Base-by-base conservation (phyloP, 2,113 vertebrate species). In the Ptychochromis oligacanthus region DNA sequence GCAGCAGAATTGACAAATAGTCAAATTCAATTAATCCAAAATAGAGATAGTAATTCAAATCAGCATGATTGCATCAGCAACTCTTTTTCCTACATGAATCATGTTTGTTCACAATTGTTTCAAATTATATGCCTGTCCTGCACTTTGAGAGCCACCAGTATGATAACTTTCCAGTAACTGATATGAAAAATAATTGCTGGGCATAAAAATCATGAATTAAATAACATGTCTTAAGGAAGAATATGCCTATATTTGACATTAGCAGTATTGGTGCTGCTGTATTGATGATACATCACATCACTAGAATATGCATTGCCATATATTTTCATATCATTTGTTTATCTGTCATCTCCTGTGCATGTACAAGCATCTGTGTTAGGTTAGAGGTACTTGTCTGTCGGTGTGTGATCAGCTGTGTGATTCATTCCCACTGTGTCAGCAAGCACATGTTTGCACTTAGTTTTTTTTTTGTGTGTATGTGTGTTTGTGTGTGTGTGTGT, bases 351-450 rank as follows among this genome's bases (percentile, higher is more conserved):
- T 43, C 46, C 15, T 58, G 43, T 77, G 60, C 46, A 57, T 18
- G 11, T 18, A 7, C 22, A 12, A 52, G 60, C 61, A 60, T 80
- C 75, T 81, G 79, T 67, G 80, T 46, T 85, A 15, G 56, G 58
- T 62, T 76, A 87, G 17, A 80, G 26, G 74, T 75, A 64, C 28
- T 26, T 17, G 59, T 59, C 26, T 57, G 8, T 20, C 2, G 43
- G 31, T 78, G 52, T 86, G 80, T 79, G 58, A 80, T 87, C 83
- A 84, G 62, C 60, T 86, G 77, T 60, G 22, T 84, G 61, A 87
- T 82, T 83, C 67, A 64, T 43, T 26, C 10, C 8, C 62, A 36
- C 12, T 38, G 31, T 75, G 79, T 79, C 72, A 77, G 67, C 62
- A 13, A 24, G 46, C 77, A 43, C 36, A 18, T 67, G 65, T 84